Conservation (phyloP, 2,888 invertebrate species). For the Limulus polyphemus region DNA sequence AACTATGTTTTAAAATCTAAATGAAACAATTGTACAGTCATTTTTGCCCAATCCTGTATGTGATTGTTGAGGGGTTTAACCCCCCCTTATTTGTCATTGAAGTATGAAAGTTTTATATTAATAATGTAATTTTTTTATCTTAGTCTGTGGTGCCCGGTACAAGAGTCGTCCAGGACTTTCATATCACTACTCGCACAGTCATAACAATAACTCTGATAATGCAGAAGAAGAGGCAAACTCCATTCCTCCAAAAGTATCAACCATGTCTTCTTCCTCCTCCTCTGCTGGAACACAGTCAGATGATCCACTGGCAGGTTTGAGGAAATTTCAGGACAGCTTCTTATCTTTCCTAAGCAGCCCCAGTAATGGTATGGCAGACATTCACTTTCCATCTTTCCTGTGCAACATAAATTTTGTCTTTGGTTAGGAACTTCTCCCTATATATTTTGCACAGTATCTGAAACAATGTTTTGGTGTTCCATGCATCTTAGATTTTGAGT, state of each 20-base stretch:
- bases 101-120: too few relatives aligned
- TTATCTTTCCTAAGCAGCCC: constrained; percentile 31
- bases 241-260: constrained; percentile 6
- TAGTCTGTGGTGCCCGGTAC: constrained; percentile 89
- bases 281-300: constrained; percentile 22
- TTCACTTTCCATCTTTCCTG: constrained; percentile 5
- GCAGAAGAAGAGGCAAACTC: constrained; percentile 21
- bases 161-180: constrained; percentile 88
- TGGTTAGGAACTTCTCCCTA: too few relatives aligned
- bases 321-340: constrained; percentile 46
- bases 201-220: constrained; percentile 25
- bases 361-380: constrained; percentile 21
- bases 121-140: background rate
- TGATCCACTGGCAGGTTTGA: constrained; percentile 44
- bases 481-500: too few relatives aligned
- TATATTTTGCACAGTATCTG: too few relatives aligned
- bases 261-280: constrained; percentile 1
- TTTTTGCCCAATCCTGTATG: too few relatives aligned
- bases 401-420: too few relatives aligned
- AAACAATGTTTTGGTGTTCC: too few relatives aligned
- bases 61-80: too few relatives aligned
- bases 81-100: too few relatives aligned
- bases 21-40: too few relatives aligned
- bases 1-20: too few relatives aligned
- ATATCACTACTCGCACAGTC: constrained; percentile 63